Evolutionary conservation across 2,797 vertebrate species (phyloP), one percentile per base, ranked within the genome.

Genomic region (Apodemus agrarius): DNA sequence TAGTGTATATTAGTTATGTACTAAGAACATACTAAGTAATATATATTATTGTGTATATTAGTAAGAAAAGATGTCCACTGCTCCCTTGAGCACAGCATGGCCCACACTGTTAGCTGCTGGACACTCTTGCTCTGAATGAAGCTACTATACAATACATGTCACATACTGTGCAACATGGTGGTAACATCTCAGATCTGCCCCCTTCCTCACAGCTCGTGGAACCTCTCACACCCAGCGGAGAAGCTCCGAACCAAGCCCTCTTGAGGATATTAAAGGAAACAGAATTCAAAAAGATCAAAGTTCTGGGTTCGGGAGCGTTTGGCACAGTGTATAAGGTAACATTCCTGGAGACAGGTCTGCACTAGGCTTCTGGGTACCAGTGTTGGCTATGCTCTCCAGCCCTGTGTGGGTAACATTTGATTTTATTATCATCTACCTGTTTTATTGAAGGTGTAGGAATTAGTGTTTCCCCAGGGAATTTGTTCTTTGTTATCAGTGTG

Each of bases 261-360:
- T 98, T 99, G 95, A 99, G 99, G 95, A 99, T 99, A 98, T 98
- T 99, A 79, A 99, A 99, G 98, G 99, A 99, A 98, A 99, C 99
- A 0, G 99, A 99, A 98, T 99, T 99, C 98, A 99, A 99, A 98
- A 99, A 99, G 99, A 99, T 99, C 97, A 99, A 99, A 98, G 99
- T 99, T 75, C 98, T 99, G 87, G 99, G 99, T 80, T 99, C 99
- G 0, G 99, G 99, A 69, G 99, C 99, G 24, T 99, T 99, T 84
- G 99, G 99, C 93, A 99, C 99, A 0, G 99, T 99, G 96, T 99
- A 99, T 98, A 99, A 99, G 99, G 99, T 99, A 98, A 98, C 95
- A 54, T 84, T 12, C 26, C 31, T 0, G 0, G 19, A 1, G 65
- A 52, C 22, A 22, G 6, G 8, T 26, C 65, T 26, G 9, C 37